Base-by-base conservation (phyloP, 2,888 invertebrate genomes). In the Poecilobothrus nobilitatus region DNA sequence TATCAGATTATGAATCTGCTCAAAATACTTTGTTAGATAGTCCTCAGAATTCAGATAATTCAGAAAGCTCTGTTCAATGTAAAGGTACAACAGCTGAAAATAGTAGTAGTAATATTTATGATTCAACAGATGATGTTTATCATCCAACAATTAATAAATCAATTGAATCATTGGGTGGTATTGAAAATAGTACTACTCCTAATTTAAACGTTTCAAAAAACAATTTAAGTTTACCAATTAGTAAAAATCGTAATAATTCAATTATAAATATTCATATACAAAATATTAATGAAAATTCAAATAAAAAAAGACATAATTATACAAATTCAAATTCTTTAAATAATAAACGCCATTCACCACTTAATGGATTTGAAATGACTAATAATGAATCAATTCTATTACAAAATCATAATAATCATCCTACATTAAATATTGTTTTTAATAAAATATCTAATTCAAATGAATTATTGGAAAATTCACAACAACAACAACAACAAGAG, bases 1-100 rank as follows among this genome's bases (percentile, higher is more conserved):
- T 37, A 37, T 65, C 65, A 7, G 65, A 65, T 20, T 65, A 65
- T 20, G 65, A 65, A 65, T 65, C 65, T 37, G 65, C 65, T n/a
- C 20, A 65, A 65, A 65, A 65, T 65, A 33, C 18, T n/a, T 37
- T 37, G 34, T 65, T 65, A 20, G 33, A 65, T 20, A 33, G 33
- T 37, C 33, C n/a, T 20, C 18, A 65, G 34, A 65, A 33, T 53
- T 53, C 53, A 12, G 53, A 18, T 5, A 65, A 37, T 20, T 7
- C n/a, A 34, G 33, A 65, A 34, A 34, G 18, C 18, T 65, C 65
- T n/a, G 4, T n/a, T n/a, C 37, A 20, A n/a, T 9, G 20, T 34
- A 65, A 20, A 33, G 33, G 8, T n/a, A 34, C 37, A 65, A n/a
- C 33, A 20, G 20, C 33, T 65, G 27, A 63, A 27, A 27, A 27